Conservation (phyloP, 2,797 vertebrate genomes). For the Labeo calbasu region DNA sequence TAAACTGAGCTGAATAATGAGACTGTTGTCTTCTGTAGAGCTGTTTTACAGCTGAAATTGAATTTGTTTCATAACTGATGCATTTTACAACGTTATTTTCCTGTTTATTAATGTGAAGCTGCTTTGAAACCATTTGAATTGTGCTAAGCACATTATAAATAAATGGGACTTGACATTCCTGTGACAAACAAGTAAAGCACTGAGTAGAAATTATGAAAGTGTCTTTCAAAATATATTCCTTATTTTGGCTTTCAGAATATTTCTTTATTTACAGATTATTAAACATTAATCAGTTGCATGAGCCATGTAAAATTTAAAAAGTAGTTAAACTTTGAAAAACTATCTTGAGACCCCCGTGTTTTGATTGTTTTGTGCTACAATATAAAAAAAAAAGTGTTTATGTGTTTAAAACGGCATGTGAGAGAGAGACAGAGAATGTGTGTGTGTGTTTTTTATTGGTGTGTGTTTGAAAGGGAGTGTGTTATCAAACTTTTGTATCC, state of each 20-base stretch:
- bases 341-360: too few species aligned
- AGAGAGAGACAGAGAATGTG: background rate
- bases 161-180: background rate
- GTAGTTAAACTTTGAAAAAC: background rate
- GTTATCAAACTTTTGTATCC: constrained; percentile 50
- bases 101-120: background rate
- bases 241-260: background rate
- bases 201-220: background rate
- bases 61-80: background rate
- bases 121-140: background rate
- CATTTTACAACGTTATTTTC: background rate
- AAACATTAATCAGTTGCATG: background rate
- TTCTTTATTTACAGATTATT: background rate
- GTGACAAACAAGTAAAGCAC: background rate
- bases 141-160: too few species aligned
- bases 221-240: background rate
- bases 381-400: background rate
- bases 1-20: background rate
- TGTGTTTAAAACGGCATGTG: background rate
- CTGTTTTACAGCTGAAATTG: background rate
- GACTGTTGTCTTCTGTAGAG: background rate
- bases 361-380: background rate
- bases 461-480: background rate
- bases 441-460: too few species aligned
- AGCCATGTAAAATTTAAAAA: background rate